These are phyloP conservation scores for Morinoia aosen DNA, from an alignment of 2,888 invertebrate species.

Conservation along the genomic window DNA sequence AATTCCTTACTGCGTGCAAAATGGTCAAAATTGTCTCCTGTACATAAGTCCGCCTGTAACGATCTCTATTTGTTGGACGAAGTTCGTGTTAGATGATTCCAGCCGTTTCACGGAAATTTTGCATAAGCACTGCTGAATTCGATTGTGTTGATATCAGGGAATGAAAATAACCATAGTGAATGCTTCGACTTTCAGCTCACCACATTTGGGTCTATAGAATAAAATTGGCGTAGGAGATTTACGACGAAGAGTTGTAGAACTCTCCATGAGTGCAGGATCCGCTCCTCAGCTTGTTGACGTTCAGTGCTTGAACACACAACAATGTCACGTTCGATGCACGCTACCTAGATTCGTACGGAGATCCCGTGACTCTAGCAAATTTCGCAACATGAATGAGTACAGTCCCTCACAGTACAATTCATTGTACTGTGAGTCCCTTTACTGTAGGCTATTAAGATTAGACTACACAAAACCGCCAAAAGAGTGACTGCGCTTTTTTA, in stretches of 20 bases:
- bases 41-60: too few relatives aligned
- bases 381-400: neutral
- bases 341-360: neutral
- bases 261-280: neutral
- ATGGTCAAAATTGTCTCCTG: too few relatives aligned
- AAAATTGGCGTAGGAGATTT: neutral
- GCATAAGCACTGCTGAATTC: too few relatives aligned
- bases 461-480: conserved; percentile 8
- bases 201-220: neutral
- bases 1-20: too few relatives aligned
- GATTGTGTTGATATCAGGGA: neutral
- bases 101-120: too few relatives aligned
- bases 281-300: neutral
- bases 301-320: neutral
- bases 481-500: conserved; percentile 17
- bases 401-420: too few relatives aligned
- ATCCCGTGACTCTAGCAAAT: neutral
- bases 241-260: neutral
- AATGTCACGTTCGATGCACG: neutral
- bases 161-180: neutral
- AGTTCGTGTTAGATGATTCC: too few relatives aligned
- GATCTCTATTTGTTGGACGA: too few relatives aligned
- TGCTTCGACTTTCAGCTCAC: too few relatives aligned
- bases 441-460: conserved; percentile 5
- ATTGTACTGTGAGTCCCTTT: neutral